Evolutionary conservation across 1,140 invertebrate species (phyloP).

Genomic region (Listronotus oregonensis): DNA sequence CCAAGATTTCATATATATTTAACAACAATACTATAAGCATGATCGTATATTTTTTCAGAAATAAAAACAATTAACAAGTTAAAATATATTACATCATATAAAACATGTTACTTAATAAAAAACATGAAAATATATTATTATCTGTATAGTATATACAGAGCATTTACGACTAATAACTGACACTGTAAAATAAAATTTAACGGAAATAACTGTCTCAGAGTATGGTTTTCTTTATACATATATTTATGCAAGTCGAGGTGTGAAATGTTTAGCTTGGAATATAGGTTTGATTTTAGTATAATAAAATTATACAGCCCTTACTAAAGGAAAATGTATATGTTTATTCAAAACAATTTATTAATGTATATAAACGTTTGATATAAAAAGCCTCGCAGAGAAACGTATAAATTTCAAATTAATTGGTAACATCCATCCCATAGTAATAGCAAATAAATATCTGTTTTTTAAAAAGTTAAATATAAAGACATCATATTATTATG

Average conservation of each 20-base stretch:
- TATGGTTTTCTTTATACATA: slow-evolving; percentile 34
- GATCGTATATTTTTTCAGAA: slow-evolving; percentile 50
- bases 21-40: slow-evolving; percentile 52
- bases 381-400: too few relatives aligned
- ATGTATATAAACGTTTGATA: too few relatives aligned
- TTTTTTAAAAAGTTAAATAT: too few relatives aligned
- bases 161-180: slow-evolving; percentile 49
- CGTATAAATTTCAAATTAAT: too few relatives aligned
- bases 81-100: slow-evolving; percentile 55
- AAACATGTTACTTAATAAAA: slow-evolving; percentile 52
- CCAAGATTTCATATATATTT: slow-evolving; percentile 39
- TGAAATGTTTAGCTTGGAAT: slow-evolving; percentile 36
- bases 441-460: too few relatives aligned
- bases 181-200: slow-evolving; percentile 32
- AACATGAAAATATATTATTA: slow-evolving; percentile 47
- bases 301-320: neutral
- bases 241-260: slow-evolving; percentile 43
- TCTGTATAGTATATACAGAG: slow-evolving; percentile 56
- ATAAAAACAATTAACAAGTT: slow-evolving; percentile 53
- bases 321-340: neutral
- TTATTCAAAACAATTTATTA: too few relatives aligned
- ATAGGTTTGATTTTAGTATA: slow-evolving; percentile 6
- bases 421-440: too few relatives aligned
- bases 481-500: too few relatives aligned
- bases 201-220: slow-evolving; percentile 51